phyloP scores from a whole-genome alignment of 2,113 vertebrate genomes.

The Scomber japonicus region DNA sequence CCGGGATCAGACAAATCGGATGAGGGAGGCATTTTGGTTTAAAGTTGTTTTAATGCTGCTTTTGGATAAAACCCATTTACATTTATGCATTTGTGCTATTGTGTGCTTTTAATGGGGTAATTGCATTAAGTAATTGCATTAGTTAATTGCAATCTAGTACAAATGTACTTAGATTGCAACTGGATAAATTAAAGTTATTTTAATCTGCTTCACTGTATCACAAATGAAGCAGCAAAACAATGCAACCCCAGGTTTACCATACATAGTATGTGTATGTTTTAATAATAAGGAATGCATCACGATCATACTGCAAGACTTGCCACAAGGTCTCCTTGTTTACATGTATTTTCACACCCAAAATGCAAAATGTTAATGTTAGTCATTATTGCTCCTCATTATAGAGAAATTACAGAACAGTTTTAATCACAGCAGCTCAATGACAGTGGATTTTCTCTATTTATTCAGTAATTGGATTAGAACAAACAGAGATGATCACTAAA shows the following conservation, averaged over 20 bases:
- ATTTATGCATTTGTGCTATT: not conserved
- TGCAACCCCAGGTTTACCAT: conserved; percentile 1
- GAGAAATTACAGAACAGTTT: conserved; percentile 11
- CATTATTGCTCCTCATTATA: not conserved
- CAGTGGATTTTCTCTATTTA: conserved; percentile 29
- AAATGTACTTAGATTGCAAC: conserved; percentile 29
- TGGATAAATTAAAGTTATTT: conserved; percentile 20
- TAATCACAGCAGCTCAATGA: conserved; percentile 31
- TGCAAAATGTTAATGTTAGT: conserved; percentile 13
- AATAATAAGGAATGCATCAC: conserved; percentile 6
- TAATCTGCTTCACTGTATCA: conserved; percentile 22
- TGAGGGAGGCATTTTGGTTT: conserved; percentile 41
- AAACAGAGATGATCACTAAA: conserved; percentile 25
- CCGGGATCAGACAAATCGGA: conserved; percentile 71
- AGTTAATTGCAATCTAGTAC: conserved; percentile 43
- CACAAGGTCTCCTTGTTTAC: conserved; percentile 1
- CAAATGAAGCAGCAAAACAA: conserved; percentile 8
- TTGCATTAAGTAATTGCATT: conserved; percentile 35
- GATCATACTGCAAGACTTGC: not conserved
- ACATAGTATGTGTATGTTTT: conserved; percentile 5
- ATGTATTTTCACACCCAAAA: not conserved
- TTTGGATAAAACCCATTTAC: conserved; percentile 24
- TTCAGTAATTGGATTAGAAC: conserved; percentile 41
- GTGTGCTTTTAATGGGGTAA: conserved; percentile 40
- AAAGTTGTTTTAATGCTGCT: conserved; percentile 34